phyloP scores from a whole-genome alignment of 2,113 vertebrate genomes.

The Gallinago paraguaiae region DNA sequence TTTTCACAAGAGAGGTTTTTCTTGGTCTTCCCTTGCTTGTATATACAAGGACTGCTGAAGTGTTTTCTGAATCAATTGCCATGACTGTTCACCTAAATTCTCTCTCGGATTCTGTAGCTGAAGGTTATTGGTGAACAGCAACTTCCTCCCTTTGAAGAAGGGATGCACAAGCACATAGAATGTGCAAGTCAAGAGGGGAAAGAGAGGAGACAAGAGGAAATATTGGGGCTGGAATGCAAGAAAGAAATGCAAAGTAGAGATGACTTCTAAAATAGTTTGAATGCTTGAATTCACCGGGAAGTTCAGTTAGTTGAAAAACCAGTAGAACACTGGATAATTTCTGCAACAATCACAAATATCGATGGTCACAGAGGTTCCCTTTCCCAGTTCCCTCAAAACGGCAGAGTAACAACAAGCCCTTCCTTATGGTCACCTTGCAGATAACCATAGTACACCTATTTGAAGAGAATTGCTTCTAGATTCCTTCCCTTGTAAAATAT shows the following conservation, averaged over 20 bases:
- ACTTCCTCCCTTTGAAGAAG: not conserved
- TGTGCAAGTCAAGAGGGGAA: not conserved
- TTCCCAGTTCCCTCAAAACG: not conserved
- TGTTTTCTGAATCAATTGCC: not conserved
- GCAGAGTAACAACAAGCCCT: not conserved
- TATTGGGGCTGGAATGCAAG: not conserved
- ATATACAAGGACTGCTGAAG: not conserved
- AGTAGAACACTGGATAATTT: not conserved
- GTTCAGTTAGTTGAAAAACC: not conserved
- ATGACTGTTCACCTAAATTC: not conserved
- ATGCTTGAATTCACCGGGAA: not conserved
- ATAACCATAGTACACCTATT: not conserved
- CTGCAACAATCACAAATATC: not conserved
- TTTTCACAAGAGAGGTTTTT: not conserved
- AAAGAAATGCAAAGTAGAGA: not conserved
- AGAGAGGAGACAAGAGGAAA: not conserved
- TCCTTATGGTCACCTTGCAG: not conserved
- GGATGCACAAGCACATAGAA: not conserved
- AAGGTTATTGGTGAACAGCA: not conserved
- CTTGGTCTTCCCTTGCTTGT: not conserved
- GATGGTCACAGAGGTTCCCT: not conserved
- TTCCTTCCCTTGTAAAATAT: not conserved
- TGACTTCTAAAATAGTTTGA: not conserved
- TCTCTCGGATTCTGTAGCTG: not conserved
- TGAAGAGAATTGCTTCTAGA: not conserved